Conservation (phyloP, 2,888 invertebrate species). For the Cryptophagus acutangulus region DNA sequence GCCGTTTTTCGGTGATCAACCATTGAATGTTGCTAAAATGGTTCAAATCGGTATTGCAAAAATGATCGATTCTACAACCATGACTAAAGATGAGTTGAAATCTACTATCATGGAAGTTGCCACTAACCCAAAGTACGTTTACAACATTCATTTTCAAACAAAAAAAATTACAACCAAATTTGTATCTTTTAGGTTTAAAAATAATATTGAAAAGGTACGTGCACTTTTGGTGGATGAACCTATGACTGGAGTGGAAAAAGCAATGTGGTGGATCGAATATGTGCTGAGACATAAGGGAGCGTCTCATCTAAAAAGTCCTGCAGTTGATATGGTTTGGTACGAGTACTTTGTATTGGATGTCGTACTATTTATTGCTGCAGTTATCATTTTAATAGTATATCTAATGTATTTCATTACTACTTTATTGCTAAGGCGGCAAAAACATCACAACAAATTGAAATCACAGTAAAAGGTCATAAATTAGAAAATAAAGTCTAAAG, state of each 20-base stretch:
- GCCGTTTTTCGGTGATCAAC: conserved; percentile 42
- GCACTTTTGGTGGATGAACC: conserved; percentile 44
- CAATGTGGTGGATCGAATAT: conserved; percentile 54
- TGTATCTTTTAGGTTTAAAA: conserved; percentile 1
- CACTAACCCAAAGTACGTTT: conserved; percentile 3
- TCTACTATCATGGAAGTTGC: neutral
- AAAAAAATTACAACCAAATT: neutral
- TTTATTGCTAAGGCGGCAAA: neutral
- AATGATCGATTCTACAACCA: neutral
- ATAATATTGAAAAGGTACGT: conserved; percentile 25
- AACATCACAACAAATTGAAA: neutral
- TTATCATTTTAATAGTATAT: neutral
- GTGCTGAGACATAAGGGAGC: conserved; percentile 50
- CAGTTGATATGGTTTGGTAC: neutral
- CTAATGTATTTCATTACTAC: neutral
- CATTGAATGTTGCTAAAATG: conserved; percentile 4
- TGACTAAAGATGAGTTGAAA: conserved; percentile 3
- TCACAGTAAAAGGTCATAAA: neutral
- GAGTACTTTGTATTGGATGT: neutral
- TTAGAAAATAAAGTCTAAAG: no score
- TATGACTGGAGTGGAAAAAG: conserved; percentile 45
- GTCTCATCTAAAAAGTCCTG: no score
- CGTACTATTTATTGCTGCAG: neutral
- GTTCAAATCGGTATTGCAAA: conserved; percentile 1
- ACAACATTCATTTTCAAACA: neutral